phyloP scores from a whole-genome alignment of 2,113 vertebrate genomes.

The Lethenteron camtschaticum region DNA sequence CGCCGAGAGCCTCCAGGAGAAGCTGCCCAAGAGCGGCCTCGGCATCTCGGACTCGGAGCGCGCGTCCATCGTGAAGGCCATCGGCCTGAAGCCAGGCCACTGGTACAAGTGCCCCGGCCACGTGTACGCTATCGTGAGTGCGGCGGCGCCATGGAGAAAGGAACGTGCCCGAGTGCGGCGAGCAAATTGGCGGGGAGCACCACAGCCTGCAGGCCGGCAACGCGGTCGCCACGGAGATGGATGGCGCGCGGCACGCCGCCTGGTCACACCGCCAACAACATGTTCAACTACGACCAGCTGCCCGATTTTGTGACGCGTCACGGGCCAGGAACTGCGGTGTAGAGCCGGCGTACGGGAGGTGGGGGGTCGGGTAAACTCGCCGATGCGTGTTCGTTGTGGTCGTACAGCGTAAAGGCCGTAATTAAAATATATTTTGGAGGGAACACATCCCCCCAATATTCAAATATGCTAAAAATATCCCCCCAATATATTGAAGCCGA shows the following conservation, averaged over 20 bases:
- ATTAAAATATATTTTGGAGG: too few species aligned
- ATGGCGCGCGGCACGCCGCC: constrained; percentile 39
- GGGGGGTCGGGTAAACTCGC: too few species aligned
- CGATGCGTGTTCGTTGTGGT: too few species aligned
- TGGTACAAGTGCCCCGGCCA: constrained; percentile 69
- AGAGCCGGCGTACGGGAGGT: too few species aligned
- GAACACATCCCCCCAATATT: too few species aligned
- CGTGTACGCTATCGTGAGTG: constrained; percentile 46
- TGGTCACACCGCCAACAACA: constrained; percentile 48
- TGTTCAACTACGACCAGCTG: constrained; percentile 22
- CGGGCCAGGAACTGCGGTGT: too few species aligned
- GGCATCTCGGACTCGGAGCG: constrained; percentile 40
- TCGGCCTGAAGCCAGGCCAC: constrained; percentile 31
- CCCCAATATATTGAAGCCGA: too few species aligned
- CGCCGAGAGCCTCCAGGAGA: constrained; percentile 20
- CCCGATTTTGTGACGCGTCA: background rate
- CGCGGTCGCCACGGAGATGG: constrained; percentile 49
- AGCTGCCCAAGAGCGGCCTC: constrained; percentile 25
- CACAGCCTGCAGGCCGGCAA: constrained; percentile 33
- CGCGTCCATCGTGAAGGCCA: constrained; percentile 40
- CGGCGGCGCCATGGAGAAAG: constrained; percentile 36
- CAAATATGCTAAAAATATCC: too few species aligned
- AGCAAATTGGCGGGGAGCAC: constrained; percentile 28
- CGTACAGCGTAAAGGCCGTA: too few species aligned
- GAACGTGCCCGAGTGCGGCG: constrained; percentile 35